Evolutionary conservation across 1,140 invertebrate species (phyloP).

Genomic region (Chlorops oryzae): DNA sequence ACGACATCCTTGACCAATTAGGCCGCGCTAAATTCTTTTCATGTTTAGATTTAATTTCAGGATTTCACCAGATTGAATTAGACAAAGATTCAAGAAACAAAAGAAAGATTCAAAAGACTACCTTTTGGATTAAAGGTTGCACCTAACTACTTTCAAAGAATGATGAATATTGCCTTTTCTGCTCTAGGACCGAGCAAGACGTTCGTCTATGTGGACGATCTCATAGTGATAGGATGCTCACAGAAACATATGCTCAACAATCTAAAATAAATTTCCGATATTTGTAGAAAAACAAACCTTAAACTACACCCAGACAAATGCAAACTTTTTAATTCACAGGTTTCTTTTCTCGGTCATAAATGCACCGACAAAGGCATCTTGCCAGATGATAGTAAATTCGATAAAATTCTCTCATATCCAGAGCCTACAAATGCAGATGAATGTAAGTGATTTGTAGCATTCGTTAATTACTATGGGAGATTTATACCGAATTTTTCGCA

Average conservation of each 20-base stretch:
- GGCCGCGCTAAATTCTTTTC: conserved; percentile 35
- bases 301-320: conserved; percentile 26
- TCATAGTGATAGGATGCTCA: neutral
- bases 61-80: conserved; percentile 46
- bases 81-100: neutral
- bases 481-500: conserved; percentile 24
- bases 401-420: conserved; percentile 17
- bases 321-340: conserved; percentile 16
- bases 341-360: conserved; percentile 27
- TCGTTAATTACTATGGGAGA: conserved; percentile 27
- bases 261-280: conserved; percentile 4
- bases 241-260: neutral
- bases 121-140: conserved; percentile 5
- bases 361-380: no score
- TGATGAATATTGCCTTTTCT: neutral
- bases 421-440: conserved; percentile 23
- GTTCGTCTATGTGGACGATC: no score
- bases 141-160: no score
- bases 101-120: neutral
- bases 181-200: neutral
- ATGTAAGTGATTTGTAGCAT: conserved; percentile 26
- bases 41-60: conserved; percentile 47
- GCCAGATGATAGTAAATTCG: conserved; percentile 7
- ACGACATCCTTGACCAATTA: no score
- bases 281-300: no score